Evolutionary conservation across 2,888 invertebrate genomes (phyloP).

Genomic region (Morpho helenor): DNA sequence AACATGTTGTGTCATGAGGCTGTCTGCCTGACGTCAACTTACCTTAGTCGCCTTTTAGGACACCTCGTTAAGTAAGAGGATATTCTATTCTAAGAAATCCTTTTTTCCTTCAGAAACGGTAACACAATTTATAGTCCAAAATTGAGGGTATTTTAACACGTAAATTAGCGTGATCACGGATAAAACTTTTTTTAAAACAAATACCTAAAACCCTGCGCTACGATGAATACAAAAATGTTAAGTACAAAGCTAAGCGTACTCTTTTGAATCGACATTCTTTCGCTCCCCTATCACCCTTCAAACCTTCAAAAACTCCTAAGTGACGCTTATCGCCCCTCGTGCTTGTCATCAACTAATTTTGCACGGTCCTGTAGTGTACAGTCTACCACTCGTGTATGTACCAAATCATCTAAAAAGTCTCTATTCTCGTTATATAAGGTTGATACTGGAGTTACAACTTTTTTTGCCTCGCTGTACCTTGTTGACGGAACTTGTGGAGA

Average conservation of each 20-base stretch:
- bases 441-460: conserved; percentile 8
- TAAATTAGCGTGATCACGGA: too few species aligned
- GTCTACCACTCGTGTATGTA: not conserved
- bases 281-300: conserved; percentile 18
- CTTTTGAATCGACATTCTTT: conserved; percentile 16
- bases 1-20: too few species aligned
- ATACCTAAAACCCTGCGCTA: not conserved
- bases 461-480: conserved; percentile 7
- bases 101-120: too few species aligned
- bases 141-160: too few species aligned
- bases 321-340: conserved; percentile 28
- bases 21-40: too few species aligned
- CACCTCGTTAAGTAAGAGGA: too few species aligned
- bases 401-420: not conserved
- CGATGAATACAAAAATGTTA: not conserved
- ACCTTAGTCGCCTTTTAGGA: too few species aligned
- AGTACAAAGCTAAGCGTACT: conserved; percentile 10
- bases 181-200: too few species aligned
- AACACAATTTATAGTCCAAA: too few species aligned
- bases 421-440: conserved; percentile 7
- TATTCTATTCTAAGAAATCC: too few species aligned
- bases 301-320: conserved; percentile 26
- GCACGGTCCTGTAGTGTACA: conserved; percentile 22
- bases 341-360: conserved; percentile 32
- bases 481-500: conserved; percentile 22